Evolutionary conservation across 2,888 invertebrate species (phyloP).

Genomic region (Synergus japonicus): DNA sequence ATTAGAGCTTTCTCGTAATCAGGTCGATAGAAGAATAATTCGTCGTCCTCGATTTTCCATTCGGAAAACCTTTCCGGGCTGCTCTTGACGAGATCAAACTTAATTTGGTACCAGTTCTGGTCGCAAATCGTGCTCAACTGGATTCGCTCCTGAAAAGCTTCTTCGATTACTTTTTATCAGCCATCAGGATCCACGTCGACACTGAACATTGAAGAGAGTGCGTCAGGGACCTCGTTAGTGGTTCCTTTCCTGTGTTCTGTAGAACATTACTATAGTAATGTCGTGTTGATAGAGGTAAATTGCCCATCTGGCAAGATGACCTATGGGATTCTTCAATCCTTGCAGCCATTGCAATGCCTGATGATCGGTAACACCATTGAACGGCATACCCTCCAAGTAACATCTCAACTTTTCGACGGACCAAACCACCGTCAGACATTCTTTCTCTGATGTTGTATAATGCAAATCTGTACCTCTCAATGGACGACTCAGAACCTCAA

Average conservation of each 20-base stretch:
- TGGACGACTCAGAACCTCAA: slow-evolving; percentile 35
- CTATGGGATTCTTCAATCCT: no score
- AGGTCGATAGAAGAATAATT: not conserved
- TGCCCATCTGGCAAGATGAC: not conserved
- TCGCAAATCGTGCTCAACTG: no score
- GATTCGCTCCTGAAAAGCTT: no score
- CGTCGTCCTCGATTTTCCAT: slow-evolving; percentile 28
- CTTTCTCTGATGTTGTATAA: no score
- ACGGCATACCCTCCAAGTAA: no score
- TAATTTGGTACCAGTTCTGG: not conserved
- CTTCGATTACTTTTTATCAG: no score
- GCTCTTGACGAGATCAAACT: not conserved
- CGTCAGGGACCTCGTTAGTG: not conserved
- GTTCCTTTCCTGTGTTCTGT: not conserved
- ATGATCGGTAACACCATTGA: no score
- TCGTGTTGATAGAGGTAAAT: not conserved
- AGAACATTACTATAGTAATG: not conserved
- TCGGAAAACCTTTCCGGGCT: slow-evolving; percentile 31
- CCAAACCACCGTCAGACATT: no score
- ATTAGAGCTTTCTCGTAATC: slow-evolving; percentile 43
- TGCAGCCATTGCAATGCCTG: no score
- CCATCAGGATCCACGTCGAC: no score
- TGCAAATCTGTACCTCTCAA: not conserved
- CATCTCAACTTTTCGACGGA: no score
- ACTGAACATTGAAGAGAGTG: no score